Evolutionary conservation across 1,140 invertebrate species (phyloP).

Genomic region (Drosophila pallidifrons): DNA sequence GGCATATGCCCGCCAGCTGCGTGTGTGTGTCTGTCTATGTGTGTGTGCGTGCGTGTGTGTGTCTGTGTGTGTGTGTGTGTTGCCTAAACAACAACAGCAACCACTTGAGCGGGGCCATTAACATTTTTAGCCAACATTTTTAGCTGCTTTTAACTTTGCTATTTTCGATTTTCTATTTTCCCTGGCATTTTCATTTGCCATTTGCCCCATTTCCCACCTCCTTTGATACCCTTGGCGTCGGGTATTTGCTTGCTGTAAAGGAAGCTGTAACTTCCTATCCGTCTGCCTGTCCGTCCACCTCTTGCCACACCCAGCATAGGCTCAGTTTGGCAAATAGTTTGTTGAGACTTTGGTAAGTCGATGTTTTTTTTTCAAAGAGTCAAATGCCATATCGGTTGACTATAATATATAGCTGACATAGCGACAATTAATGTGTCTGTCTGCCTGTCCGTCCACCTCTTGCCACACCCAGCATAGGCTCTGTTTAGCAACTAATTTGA

Average conservation of each 20-base stretch:
- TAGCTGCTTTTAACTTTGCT: conserved; percentile 22
- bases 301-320: background rate
- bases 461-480: background rate
- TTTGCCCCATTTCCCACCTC: background rate
- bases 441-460: background rate
- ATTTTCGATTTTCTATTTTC: conserved; percentile 15
- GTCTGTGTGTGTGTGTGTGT: conserved; percentile 28
- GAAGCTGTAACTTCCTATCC: background rate
- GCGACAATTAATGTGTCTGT: background rate
- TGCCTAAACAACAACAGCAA: conserved; percentile 16
- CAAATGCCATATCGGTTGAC: background rate
- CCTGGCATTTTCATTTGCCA: background rate
- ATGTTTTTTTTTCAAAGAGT: too few species aligned
- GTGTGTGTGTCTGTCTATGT: background rate
- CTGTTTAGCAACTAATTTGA: too few species aligned
- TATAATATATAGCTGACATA: background rate
- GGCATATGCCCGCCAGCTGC: conserved; percentile 7
- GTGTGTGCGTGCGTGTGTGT: conserved; percentile 25
- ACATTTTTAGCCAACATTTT: conserved; percentile 25
- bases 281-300: background rate
- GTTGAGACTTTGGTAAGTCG: background rate
- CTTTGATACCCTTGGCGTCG: background rate
- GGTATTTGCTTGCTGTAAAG: background rate
- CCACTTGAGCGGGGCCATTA: conserved; percentile 39
- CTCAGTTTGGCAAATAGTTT: background rate